These are phyloP conservation scores for Hypena proboscidalis DNA, from an alignment of 2,888 invertebrate species.

Conservation along the genomic window DNA sequence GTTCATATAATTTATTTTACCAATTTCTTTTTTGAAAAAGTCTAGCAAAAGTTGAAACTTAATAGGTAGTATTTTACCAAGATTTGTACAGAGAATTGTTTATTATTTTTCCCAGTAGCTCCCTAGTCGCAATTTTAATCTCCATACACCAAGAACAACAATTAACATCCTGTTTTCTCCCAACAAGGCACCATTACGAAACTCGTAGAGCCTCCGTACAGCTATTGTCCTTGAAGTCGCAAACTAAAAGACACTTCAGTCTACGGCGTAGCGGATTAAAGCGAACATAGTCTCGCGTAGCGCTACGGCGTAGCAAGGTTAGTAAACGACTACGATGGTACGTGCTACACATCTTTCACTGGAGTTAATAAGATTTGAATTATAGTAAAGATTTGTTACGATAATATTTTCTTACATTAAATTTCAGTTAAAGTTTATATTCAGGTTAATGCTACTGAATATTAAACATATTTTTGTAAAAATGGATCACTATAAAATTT, in stretches of 20 bases:
- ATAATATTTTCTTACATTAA: no score
- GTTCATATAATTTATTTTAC: no score
- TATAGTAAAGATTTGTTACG: no score
- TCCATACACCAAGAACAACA: background rate
- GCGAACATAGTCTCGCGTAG: constrained; percentile 22
- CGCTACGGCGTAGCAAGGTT: constrained; percentile 35
- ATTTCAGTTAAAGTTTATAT: no score
- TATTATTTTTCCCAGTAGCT: background rate
- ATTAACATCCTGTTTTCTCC: constrained; percentile 6
- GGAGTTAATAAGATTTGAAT: background rate
- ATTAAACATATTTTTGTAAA: no score
- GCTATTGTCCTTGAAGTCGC: constrained; percentile 33
- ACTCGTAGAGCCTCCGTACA: constrained; percentile 15
- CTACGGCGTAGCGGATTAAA: constrained; percentile 29
- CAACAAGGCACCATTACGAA: constrained; percentile 12
- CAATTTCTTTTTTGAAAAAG: no score
- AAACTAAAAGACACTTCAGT: constrained; percentile 27
- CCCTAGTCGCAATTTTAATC: background rate
- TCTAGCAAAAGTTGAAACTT: no score
- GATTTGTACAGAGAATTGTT: no score
- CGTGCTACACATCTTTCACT: constrained; percentile 9
- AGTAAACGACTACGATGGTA: constrained; percentile 24
- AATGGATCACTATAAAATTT: no score
- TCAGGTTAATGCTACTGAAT: no score
- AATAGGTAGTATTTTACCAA: no score